Evolutionary conservation across 1,140 invertebrate species (phyloP).

Genomic region (Anagrus nilaparvatae): DNA sequence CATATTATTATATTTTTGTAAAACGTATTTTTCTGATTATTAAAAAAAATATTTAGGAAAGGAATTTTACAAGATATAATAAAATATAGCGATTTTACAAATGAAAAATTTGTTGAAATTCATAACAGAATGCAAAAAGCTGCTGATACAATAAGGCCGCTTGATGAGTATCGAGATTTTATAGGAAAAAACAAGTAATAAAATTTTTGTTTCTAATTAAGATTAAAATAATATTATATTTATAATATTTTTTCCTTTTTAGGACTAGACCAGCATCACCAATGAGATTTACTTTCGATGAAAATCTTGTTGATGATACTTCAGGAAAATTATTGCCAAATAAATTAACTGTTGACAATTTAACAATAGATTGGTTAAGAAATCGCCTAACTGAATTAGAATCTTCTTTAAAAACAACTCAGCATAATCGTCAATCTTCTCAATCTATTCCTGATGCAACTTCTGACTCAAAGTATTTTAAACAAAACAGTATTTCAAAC

Average conservation of each 20-base stretch:
- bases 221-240: slow-evolving; percentile 8
- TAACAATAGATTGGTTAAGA: slow-evolving; percentile 78
- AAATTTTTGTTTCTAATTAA: slow-evolving; percentile 6
- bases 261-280: slow-evolving; percentile 65
- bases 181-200: slow-evolving; percentile 69
- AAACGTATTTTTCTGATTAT: neutral
- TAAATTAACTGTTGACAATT: slow-evolving; percentile 79
- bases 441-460: slow-evolving; percentile 31
- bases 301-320: slow-evolving; percentile 71
- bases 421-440: slow-evolving; percentile 31
- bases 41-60: slow-evolving; percentile 45
- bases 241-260: slow-evolving; percentile 20
- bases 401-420: slow-evolving; percentile 37
- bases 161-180: slow-evolving; percentile 74
- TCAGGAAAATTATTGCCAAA: slow-evolving; percentile 71
- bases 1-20: neutral
- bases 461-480: slow-evolving; percentile 29
- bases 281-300: slow-evolving; percentile 72
- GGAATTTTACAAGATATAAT: slow-evolving; percentile 62
- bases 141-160: slow-evolving; percentile 62
- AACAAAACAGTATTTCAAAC: neutral
- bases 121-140: slow-evolving; percentile 58
- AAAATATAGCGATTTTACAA: slow-evolving; percentile 60
- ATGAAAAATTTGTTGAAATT: slow-evolving; percentile 66
- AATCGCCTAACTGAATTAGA: slow-evolving; percentile 69